Base-by-base conservation (phyloP, 2,797 vertebrate genomes). In the Phyllotis vaccarum region DNA sequence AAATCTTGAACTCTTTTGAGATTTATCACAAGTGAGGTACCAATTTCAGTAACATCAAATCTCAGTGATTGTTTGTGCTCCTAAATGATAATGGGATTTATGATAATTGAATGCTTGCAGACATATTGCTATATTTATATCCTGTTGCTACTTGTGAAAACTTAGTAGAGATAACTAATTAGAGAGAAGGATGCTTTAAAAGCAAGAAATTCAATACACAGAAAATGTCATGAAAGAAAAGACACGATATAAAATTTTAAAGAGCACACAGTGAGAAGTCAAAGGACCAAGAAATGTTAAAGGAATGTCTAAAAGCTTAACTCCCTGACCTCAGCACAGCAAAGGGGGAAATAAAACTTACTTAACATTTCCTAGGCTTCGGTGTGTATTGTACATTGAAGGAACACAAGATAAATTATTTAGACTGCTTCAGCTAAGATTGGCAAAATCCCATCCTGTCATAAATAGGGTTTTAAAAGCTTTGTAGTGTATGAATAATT, bases 331-430 rank as follows among this genome's bases (percentile, higher is more conserved):
- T 90, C 95, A 97, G 88, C 96, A 95, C 31, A 97, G 87, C 95
- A 90, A 90, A 97, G 91, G 95, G 97, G 93, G 79, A 94, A 97
- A 97, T 97, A 95, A 98, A 98, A 97, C 89, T 97, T 97, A 98
- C 95, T 98, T 98, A 98, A 98, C 97, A 98, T 98, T 98, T 98
- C 98, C 97, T 97, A 95, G 95, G 97, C 95, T 98, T 98, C 97
- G 96, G 97, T 97, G 98, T 93, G 91, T 96, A 97, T 97, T 98
- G 97, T 97, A 97, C 29, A 56, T 95, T 97, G 97, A 97, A 97
- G 97, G 95, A 98, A 98, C 95, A 97, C 97, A 97, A 96, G 95
- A 98, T 98, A 98, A 98, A 98, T 98, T 98, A 98, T 98, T 98
- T 98, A 98, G 95, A 97, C 92, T 91, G 95, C 97, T 98, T 98